Base-by-base conservation (phyloP, 2,888 invertebrate genomes). In the Cantharis rustica region DNA sequence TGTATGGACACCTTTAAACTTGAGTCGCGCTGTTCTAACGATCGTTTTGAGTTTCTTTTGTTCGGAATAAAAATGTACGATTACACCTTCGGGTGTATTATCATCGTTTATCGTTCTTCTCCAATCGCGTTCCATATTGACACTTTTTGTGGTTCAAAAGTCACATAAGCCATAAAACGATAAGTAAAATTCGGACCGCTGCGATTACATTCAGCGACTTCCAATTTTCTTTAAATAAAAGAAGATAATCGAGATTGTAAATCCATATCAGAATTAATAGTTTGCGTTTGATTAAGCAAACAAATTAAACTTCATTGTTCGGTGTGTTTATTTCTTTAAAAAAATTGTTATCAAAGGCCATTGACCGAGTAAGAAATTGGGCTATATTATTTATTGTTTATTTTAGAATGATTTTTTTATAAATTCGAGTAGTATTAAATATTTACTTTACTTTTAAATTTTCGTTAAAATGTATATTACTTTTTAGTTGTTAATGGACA, bases 361-460 rank as follows among this genome's bases (percentile, higher is more conserved):
- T 61, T 73, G 76, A 76, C 73, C 73, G 16, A 31, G 66, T 66
- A 68, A 76, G 73, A 76, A 77, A 77, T 77, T 77, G 69, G 77
- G 74, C 77, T 74, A 74, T 77, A 76, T 47, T 47, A 47, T 66
- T 17, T 66, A n/a, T 17, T 66, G 16, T 66, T 66, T 66, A 66
- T 23, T 66, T 66, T 66, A n/a, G 64, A 20, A 66, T n/a, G 20
- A 20, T 66, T 66, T 66, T 66, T 20, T 23, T 66, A 20, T 66
- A 66, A 66, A 20, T 20, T 66, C 15, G 20, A 66, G 23, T 66
- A 17, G 64, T 63, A 63, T 66, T 66, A 17, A 66, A 66, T 66
- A 16, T 66, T 66, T 66, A 66, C 47, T 47, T n/a, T 47, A 9
- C 7, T 66, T 13, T 13, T 66, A 66, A 20, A 66, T 66, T 66